Conservation (phyloP, 2,797 vertebrate species). For the Phoeniculus purpureus region DNA sequence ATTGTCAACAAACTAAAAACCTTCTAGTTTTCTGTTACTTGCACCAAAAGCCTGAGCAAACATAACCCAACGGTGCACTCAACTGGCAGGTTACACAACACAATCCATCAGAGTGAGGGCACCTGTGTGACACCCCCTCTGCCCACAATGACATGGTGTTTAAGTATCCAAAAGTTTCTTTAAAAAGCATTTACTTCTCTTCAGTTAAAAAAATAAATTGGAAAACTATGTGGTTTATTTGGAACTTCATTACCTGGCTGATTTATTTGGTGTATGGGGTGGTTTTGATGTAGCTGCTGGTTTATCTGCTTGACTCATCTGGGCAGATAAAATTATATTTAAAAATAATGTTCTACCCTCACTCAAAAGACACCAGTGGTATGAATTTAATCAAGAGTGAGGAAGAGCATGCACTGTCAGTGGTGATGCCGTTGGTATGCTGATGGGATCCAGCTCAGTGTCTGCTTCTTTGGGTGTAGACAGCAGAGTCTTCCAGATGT, state of each 20-base stretch:
- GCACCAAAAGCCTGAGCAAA: neutral
- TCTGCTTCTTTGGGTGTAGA: constrained; percentile 17
- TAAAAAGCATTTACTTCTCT: neutral
- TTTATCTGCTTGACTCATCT: neutral
- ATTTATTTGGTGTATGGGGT: neutral
- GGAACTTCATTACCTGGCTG: neutral
- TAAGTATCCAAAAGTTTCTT: neutral
- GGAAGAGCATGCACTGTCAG: constrained; percentile 44
- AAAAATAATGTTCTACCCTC: neutral
- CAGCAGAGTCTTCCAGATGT: constrained; percentile 58
- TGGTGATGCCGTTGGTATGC: constrained; percentile 31
- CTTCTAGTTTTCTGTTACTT: neutral
- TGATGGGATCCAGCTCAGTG: constrained; percentile 51
- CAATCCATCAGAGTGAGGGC: neutral
- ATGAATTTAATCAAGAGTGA: constrained; percentile 23
- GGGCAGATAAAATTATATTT: neutral
- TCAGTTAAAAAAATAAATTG: neutral
- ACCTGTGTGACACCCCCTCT: neutral
- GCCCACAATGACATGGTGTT: neutral
- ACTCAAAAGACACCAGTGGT: neutral
- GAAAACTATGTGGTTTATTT: neutral
- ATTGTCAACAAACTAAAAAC: neutral
- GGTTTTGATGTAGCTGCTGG: neutral
- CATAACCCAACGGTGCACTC: neutral
- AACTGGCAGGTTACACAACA: neutral